phyloP scores from a whole-genome alignment of 2,888 invertebrate genomes.

The Ectropis crepuscularia region DNA sequence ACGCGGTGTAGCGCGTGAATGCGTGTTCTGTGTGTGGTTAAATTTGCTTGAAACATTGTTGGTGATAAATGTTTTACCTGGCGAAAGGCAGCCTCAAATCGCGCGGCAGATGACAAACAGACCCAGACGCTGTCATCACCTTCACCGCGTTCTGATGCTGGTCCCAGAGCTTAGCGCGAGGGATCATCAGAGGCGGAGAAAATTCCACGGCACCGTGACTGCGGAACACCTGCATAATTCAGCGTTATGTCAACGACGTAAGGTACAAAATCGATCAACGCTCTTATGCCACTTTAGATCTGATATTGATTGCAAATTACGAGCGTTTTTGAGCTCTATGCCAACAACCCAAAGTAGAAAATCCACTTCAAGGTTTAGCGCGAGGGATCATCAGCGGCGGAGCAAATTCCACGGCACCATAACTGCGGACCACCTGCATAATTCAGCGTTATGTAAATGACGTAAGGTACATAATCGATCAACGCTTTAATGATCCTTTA shows the following conservation, averaged over 20 bases:
- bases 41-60: neutral
- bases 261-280: neutral
- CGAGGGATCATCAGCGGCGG: conserved; percentile 93
- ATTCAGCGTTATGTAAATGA: neutral
- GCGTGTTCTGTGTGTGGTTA: too few species aligned
- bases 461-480: neutral
- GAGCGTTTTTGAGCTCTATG: too few species aligned
- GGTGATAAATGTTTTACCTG: conserved; percentile 52
- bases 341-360: too few species aligned
- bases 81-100: conserved; percentile 88
- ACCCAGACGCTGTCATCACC: conserved; percentile 94
- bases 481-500: neutral
- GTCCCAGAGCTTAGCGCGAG: conserved; percentile 87
- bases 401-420: conserved; percentile 91
- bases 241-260: neutral
- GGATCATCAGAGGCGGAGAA: conserved; percentile 92
- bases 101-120: conserved; percentile 92
- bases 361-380: conserved; percentile 58
- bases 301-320: too few species aligned
- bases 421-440: conserved; percentile 87
- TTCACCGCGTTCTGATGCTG: conserved; percentile 87
- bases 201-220: conserved; percentile 92
- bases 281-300: neutral
- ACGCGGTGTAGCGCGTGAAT: too few species aligned
- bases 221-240: conserved; percentile 84